A percentile compares a stretch with the other conserved stretches of the same genome.
phyloP scores from a whole-genome alignment of 2,888 invertebrate species.

The Eledona agricola region DNA sequence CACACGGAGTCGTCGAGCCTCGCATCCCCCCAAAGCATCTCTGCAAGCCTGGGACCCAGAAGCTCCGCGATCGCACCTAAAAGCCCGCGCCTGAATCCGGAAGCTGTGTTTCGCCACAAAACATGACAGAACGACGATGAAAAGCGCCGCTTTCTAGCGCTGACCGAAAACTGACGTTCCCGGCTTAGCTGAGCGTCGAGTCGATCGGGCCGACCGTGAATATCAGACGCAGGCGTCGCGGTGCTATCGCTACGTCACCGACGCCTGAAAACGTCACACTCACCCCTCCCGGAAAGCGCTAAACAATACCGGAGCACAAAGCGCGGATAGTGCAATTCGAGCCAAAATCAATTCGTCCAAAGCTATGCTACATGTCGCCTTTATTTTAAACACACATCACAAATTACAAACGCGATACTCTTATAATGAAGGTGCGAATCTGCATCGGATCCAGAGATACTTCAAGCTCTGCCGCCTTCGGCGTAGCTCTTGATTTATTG shows the following conservation, averaged over 20 bases:
- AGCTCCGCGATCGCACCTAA: conserved; percentile 10
- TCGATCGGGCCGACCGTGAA: conserved; percentile 58
- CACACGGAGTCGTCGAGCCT: conserved; percentile 12
- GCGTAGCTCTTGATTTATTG: conserved; percentile 4
- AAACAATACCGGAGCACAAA: conserved; percentile 38
- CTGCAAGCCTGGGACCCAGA: background rate
- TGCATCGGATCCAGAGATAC: conserved; percentile 43
- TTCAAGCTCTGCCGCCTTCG: conserved; percentile 50
- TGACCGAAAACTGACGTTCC: conserved; percentile 51
- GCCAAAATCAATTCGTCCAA: no score
- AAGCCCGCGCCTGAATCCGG: conserved; percentile 22
- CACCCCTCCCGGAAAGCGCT: conserved; percentile 44
- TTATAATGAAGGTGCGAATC: background rate
- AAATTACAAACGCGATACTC: background rate
- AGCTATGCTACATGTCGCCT: background rate
- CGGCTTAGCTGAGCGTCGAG: conserved; percentile 52
- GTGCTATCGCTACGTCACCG: conserved; percentile 51
- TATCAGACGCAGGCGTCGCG: conserved; percentile 53
- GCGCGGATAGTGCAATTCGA: no score
- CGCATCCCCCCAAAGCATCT: conserved; percentile 18
- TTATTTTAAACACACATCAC: background rate
- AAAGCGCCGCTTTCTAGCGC: conserved; percentile 34
- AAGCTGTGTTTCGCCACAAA: conserved; percentile 12
- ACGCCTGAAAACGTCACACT: conserved; percentile 50
- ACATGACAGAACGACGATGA: conserved; percentile 18